Base-by-base conservation (phyloP, 2,113 vertebrate genomes). In the Trichomycterus rosablanca region DNA sequence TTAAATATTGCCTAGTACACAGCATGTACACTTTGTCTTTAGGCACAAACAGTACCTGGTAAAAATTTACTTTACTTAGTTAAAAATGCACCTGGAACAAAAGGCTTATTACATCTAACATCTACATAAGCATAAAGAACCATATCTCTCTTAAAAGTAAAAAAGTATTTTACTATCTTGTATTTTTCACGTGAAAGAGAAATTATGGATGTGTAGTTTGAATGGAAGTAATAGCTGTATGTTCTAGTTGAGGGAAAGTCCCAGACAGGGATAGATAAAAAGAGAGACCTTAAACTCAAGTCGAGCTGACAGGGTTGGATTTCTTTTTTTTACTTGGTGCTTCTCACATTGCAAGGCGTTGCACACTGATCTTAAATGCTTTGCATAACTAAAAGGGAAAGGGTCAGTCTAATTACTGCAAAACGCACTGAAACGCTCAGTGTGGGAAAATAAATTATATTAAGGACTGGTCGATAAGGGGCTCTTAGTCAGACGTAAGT, bases 231-330 rank as follows among this genome's bases (percentile, higher is more conserved):
- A 61, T 43, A 56, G 50, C 42, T 28, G 40, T 46, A 50, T 15
- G 50, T 15, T 71, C 56, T 56, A 34, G 40, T 40, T 56, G 35
- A 66, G 56, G 68, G 68, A 71, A 58, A 66, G 64, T 71, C 68
- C 68, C 56, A 42, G 26, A 68, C 35, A 30, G 11, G 28, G 34
- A 51, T 14, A 40, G 26, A 52, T 8, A 26, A 4, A 35, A 16
- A 35, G n/a, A 2, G 18, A 12, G 50, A 30, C 5, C 4, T 5
- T 12, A 12, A 20, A 10, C 28, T 32, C 28, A 19, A 28, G 15
- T 45, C 50, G 34, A 37, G 37, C 16, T 42, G 48, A 62, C 59
- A 9, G 48, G 40, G 34, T 52, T 54, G 24, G 28, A 54, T 63
- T 54, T 35, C 50, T 54, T 28, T 14, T 52, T 49, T 48, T 61